A percentile compares a stretch with the other conserved stretches of the same genome.
Evolutionary conservation across 1,140 invertebrate species (phyloP).

Genomic region (Nilaparvata lugens): DNA sequence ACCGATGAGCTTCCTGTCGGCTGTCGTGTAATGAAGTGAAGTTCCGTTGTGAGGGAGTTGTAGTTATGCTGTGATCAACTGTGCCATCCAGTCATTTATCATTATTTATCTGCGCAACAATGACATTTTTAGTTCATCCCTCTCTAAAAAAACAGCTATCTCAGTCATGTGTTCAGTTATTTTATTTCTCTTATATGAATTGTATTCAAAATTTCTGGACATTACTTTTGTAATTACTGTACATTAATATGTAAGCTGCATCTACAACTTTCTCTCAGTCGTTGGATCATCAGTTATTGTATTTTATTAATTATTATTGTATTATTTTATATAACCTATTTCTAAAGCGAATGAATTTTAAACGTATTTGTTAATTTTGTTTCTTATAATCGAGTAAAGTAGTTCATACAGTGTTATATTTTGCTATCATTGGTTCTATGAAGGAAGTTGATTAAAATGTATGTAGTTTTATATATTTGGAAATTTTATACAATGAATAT

Average conservation of each 20-base stretch:
- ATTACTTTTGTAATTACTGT: background rate
- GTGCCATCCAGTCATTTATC: slow-evolving; percentile 2
- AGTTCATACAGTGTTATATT: background rate
- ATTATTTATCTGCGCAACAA: background rate
- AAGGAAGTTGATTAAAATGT: background rate
- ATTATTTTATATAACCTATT: background rate
- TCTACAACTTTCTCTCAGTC: background rate
- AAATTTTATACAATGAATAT: background rate
- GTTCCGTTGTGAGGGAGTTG: background rate
- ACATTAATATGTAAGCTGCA: background rate
- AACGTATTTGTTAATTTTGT: background rate
- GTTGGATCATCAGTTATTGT: background rate
- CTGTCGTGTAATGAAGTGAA: background rate
- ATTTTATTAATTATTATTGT: background rate
- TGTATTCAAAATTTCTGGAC: too few species aligned
- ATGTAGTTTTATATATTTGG: background rate
- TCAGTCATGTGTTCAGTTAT: background rate
- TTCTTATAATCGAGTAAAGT: background rate
- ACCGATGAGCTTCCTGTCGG: background rate
- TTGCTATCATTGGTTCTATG: background rate
- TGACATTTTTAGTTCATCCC: background rate
- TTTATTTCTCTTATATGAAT: background rate
- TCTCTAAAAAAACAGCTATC: background rate
- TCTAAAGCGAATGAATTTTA: background rate
- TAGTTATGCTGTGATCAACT: background rate